These are phyloP conservation scores for Drosophila borealis DNA, from an alignment of 2,888 invertebrate genomes.

Conservation along the genomic window DNA sequence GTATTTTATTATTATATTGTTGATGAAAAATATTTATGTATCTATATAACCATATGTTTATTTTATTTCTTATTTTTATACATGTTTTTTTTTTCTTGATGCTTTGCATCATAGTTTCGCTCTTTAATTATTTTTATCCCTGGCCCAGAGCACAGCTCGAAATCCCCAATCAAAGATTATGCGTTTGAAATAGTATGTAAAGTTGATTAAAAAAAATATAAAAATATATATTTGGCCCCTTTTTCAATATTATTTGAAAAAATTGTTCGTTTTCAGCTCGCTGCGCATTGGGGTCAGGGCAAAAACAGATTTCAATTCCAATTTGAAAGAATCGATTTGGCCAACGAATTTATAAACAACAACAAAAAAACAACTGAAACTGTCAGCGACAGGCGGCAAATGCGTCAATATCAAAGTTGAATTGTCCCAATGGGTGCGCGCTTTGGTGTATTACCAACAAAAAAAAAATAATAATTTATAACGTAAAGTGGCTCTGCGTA, in stretches of 20 bases:
- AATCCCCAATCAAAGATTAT: constrained; percentile 23
- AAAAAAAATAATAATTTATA: constrained; percentile 39
- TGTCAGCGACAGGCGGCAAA: constrained; percentile 54
- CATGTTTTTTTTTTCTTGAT: neutral
- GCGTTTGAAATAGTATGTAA: constrained; percentile 2
- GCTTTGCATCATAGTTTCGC: neutral
- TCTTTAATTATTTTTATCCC: constrained; percentile 26
- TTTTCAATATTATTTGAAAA: constrained; percentile 17
- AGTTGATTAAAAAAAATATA: neutral
- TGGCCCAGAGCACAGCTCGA: constrained; percentile 7
- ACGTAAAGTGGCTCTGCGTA: constrained; percentile 22
- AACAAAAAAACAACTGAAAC: constrained; percentile 20
- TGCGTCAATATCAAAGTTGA: constrained; percentile 56
- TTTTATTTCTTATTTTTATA: neutral
- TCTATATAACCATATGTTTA: neutral
- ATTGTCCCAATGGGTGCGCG: constrained; percentile 6
- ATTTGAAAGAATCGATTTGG: constrained; percentile 27
- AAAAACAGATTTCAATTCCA: constrained; percentile 29
- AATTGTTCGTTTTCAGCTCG: constrained; percentile 41
- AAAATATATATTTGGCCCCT: neutral
- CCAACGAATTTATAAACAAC: constrained; percentile 21
- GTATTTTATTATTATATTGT: no score
- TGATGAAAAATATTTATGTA: no score
- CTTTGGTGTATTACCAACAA: constrained; percentile 24
- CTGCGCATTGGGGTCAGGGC: constrained; percentile 48